Evolutionary conservation across 1,140 invertebrate species (phyloP).

Genomic region (Hylyphantes graminicola): DNA sequence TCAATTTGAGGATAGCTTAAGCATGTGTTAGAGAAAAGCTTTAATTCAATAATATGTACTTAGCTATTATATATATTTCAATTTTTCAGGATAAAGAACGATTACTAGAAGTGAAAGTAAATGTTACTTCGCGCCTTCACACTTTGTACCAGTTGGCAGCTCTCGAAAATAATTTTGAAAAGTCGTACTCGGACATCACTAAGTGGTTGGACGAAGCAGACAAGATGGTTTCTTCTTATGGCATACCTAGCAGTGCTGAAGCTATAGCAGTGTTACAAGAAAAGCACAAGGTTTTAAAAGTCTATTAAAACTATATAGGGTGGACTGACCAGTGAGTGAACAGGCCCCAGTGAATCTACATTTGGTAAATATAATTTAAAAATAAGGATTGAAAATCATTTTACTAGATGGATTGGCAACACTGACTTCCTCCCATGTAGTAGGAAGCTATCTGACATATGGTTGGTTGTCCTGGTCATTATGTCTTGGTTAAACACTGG

Average conservation of each 20-base stretch:
- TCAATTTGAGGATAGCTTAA: too few relatives aligned
- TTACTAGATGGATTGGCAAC: too few relatives aligned
- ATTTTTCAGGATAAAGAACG: constrained; percentile 73
- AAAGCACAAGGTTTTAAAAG: constrained; percentile 76
- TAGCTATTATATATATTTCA: background rate
- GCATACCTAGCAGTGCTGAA: constrained; percentile 78
- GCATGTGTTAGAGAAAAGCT: too few relatives aligned
- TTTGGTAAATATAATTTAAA: too few relatives aligned
- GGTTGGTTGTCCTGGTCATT: too few relatives aligned
- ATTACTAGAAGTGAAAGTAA: constrained; percentile 82
- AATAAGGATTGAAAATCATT: too few relatives aligned
- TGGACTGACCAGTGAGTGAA: too few relatives aligned
- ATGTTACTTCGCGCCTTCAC: constrained; percentile 82
- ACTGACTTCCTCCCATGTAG: too few relatives aligned
- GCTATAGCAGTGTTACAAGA: constrained; percentile 80
- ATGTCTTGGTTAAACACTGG: too few relatives aligned
- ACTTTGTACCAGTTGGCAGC: constrained; percentile 85
- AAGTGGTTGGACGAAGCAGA: constrained; percentile 88
- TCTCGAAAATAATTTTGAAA: constrained; percentile 89
- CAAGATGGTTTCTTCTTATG: constrained; percentile 74
- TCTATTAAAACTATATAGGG: background rate
- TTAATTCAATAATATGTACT: too few relatives aligned
- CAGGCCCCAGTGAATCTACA: too few relatives aligned
- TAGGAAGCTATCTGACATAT: too few relatives aligned
- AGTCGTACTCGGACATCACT: constrained; percentile 85